Evolutionary conservation across 2,888 invertebrate species (phyloP).

Genomic region (Cryptocephalus primarius): DNA sequence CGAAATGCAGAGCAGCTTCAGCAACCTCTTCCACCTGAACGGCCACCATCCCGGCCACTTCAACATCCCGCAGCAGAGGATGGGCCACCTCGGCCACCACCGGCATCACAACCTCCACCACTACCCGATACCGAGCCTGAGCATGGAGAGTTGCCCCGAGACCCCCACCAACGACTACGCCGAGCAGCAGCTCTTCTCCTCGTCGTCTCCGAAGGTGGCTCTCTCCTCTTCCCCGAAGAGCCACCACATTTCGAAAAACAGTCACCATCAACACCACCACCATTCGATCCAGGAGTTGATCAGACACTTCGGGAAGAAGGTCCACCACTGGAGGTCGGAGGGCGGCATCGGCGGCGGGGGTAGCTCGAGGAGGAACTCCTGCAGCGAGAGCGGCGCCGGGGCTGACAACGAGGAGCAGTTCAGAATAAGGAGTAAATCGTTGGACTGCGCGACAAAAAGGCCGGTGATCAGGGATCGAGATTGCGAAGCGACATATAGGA

Average conservation of each 20-base stretch:
- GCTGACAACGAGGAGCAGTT: slow-evolving; percentile 55
- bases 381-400: slow-evolving; percentile 41
- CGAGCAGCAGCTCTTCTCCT: neutral
- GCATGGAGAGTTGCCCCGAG: slow-evolving; percentile 27
- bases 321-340: slow-evolving; percentile 58
- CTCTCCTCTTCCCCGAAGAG: neutral
- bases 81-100: slow-evolving; percentile 12
- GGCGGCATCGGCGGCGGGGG: slow-evolving; percentile 21
- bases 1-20: slow-evolving; percentile 30
- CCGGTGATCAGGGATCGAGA: slow-evolving; percentile 46
- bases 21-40: slow-evolving; percentile 32
- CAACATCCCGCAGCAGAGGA: slow-evolving; percentile 17
- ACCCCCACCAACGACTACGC: slow-evolving; percentile 22
- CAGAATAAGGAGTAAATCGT: slow-evolving; percentile 65
- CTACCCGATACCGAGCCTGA: slow-evolving; percentile 10
- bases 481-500: slow-evolving; percentile 71
- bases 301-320: slow-evolving; percentile 62
- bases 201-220: slow-evolving; percentile 3
- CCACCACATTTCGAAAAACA: neutral
- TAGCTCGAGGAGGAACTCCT: slow-evolving; percentile 27
- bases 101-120: slow-evolving; percentile 24
- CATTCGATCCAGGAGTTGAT: slow-evolving; percentile 70
- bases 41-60: slow-evolving; percentile 27
- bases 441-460: slow-evolving; percentile 51
- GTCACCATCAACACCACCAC: slow-evolving; percentile 41